Conservation (phyloP, 2,797 vertebrate species). For the Smutsia temminckii region DNA sequence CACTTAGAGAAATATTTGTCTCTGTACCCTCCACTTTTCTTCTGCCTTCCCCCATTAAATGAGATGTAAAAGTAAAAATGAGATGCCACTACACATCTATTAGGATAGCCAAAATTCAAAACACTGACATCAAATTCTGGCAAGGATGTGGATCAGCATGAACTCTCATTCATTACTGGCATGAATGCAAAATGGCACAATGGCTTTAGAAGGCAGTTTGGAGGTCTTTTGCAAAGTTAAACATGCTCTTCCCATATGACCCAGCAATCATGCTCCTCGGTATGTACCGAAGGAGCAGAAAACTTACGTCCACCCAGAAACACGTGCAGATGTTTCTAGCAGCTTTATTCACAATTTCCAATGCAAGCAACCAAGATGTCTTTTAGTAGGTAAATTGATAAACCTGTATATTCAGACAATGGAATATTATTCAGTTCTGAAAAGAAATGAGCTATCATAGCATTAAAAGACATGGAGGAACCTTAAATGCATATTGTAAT, state of each 20-base stretch:
- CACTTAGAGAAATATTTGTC: background rate
- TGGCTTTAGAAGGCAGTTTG: background rate
- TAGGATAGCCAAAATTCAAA: background rate
- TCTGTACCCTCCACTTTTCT: no score
- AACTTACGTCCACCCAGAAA: background rate
- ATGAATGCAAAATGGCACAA: background rate
- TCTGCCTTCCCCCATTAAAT: no score
- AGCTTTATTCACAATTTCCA: background rate
- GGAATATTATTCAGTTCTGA: background rate
- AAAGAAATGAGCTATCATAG: background rate
- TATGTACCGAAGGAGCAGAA: background rate
- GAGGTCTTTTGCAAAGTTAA: background rate
- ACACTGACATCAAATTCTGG: background rate
- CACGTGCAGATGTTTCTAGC: background rate
- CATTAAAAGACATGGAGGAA: background rate
- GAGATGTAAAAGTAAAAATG: no score
- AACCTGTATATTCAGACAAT: background rate
- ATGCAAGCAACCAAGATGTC: background rate
- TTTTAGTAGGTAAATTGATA: background rate
- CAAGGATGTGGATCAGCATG: background rate
- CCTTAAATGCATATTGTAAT: background rate
- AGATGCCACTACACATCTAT: background rate
- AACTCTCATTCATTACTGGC: background rate
- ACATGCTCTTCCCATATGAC: background rate
- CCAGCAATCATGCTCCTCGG: background rate